Percentiles rank a stretch among this genome's conserved stretches.
Conservation (phyloP, 1,140 invertebrate species). For the Drosophila sulfurigaster region DNA sequence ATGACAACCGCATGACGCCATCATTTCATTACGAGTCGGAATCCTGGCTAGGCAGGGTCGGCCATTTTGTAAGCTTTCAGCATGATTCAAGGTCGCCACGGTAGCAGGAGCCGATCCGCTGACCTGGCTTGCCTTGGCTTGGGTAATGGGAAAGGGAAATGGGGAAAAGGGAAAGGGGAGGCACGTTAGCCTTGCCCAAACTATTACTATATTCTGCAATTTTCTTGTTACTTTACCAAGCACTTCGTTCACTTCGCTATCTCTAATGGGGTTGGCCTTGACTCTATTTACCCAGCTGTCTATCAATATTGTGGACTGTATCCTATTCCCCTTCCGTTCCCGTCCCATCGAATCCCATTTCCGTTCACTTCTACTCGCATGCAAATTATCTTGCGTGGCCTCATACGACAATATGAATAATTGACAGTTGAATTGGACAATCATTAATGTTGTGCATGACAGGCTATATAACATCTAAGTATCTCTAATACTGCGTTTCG, state of each 20-base stretch:
- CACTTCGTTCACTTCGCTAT: constrained; percentile 18
- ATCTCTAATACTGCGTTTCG: neutral
- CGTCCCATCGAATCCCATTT: neutral
- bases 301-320: constrained; percentile 13
- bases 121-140: neutral
- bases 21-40: constrained; percentile 19
- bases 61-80: constrained; percentile 45
- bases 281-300: constrained; percentile 28
- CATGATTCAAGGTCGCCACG: constrained; percentile 33
- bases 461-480: constrained; percentile 2
- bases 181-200: neutral
- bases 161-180: neutral
- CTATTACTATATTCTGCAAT: constrained; percentile 52
- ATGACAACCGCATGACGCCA: constrained; percentile 53
- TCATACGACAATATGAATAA: constrained; percentile 17
- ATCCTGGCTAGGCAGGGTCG: constrained; percentile 4
- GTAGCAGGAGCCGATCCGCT: neutral
- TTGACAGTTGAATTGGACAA: constrained; percentile 35
- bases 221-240: constrained; percentile 62
- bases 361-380: constrained; percentile 7
- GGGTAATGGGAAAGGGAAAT: neutral
- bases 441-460: constrained; percentile 32
- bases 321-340: constrained; percentile 1
- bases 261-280: constrained; percentile 41
- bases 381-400: constrained; percentile 34